Evolutionary conservation across 2,888 invertebrate species (phyloP).

Genomic region (Amphipyra berbera): DNA sequence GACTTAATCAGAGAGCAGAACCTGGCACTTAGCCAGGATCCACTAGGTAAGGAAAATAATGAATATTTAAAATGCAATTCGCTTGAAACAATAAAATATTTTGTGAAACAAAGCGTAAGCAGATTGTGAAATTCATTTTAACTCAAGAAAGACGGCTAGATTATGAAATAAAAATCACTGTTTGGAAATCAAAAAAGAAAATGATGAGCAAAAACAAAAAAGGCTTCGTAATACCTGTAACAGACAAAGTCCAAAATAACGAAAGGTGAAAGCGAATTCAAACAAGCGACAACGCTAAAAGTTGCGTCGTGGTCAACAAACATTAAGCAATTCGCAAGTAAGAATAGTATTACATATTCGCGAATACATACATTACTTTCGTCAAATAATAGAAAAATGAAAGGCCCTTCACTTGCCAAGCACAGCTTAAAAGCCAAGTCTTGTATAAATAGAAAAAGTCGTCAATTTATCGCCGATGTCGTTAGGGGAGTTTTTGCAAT

Average conservation of each 20-base stretch:
- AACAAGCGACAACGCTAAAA: slow-evolving; percentile 75
- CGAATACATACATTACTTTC: slow-evolving; percentile 73
- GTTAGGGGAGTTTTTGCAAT: slow-evolving; percentile 55
- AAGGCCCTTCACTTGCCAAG: slow-evolving; percentile 53
- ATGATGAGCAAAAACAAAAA: slow-evolving; percentile 8
- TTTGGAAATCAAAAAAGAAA: neutral
- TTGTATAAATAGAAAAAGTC: slow-evolving; percentile 67
- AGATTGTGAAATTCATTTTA: slow-evolving; percentile 2
- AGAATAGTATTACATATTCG: slow-evolving; percentile 78
- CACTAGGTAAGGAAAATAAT: slow-evolving; percentile 32
- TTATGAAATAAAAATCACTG: neutral
- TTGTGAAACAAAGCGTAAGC: slow-evolving; percentile 5
- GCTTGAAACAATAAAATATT: slow-evolving; percentile 16
- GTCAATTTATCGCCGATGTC: slow-evolving; percentile 68
- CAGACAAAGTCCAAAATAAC: slow-evolving; percentile 69
- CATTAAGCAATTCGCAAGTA: slow-evolving; percentile 80
- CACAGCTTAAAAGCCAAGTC: slow-evolving; percentile 71
- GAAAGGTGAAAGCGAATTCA: slow-evolving; percentile 81
- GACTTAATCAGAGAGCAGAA: slow-evolving; percentile 37
- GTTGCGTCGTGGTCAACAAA: slow-evolving; percentile 78
- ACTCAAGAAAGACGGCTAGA: neutral
- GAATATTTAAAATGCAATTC: slow-evolving; percentile 40
- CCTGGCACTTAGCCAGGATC: slow-evolving; percentile 42
- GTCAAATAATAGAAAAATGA: slow-evolving; percentile 64
- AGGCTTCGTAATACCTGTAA: slow-evolving; percentile 38